These are phyloP conservation scores for Percopsis transmontana DNA, from an alignment of 2,113 vertebrate species.

Conservation along the genomic window DNA sequence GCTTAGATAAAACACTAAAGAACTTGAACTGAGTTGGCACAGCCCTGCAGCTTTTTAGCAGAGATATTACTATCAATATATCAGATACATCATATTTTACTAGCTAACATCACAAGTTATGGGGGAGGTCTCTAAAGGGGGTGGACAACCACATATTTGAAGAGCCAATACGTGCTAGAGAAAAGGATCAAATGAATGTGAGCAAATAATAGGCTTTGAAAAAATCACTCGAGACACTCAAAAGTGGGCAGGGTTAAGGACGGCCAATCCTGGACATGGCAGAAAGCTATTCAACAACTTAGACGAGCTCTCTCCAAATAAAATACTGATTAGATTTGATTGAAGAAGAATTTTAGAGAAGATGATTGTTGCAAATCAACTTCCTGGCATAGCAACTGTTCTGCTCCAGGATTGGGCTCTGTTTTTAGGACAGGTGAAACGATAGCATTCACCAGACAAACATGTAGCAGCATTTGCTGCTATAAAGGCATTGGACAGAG, in stretches of 20 bases:
- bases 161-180: constrained; percentile 35
- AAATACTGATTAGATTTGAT: constrained; percentile 8
- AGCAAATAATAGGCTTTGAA: constrained; percentile 30
- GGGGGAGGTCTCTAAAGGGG: constrained; percentile 33
- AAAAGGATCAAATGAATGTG: constrained; percentile 32
- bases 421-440: constrained; percentile 34
- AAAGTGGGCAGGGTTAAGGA: constrained; percentile 35
- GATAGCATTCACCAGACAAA: constrained; percentile 39
- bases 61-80: constrained; percentile 63
- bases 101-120: constrained; percentile 50
- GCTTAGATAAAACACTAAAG: constrained; percentile 61
- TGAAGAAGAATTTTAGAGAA: neutral
- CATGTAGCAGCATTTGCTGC: constrained; percentile 15
- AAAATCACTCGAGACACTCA: constrained; percentile 35
- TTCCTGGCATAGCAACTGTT: constrained; percentile 16
- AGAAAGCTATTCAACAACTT: constrained; percentile 25
- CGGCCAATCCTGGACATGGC: constrained; percentile 56
- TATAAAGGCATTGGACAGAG: constrained; percentile 32
- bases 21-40: constrained; percentile 58
- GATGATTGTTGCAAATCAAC: constrained; percentile 10
- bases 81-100: constrained; percentile 43
- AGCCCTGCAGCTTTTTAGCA: constrained; percentile 72
- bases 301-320: constrained; percentile 11
- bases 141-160: constrained; percentile 48
- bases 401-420: constrained; percentile 57